Base-by-base conservation (phyloP, 1,140 invertebrate species). In the Megalopta genalis region DNA sequence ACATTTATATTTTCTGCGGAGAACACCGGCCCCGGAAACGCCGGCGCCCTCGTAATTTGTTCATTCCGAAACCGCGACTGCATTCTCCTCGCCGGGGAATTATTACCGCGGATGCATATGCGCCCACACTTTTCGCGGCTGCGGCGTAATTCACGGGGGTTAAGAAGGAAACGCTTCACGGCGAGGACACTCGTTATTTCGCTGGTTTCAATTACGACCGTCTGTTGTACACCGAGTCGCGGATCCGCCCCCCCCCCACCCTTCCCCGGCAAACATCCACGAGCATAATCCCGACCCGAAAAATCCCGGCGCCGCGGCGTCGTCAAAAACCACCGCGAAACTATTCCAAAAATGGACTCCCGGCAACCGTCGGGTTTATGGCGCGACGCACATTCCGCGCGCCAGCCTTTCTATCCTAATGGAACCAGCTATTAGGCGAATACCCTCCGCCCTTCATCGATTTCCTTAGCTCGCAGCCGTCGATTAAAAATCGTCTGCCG, bases 1-100 rank as follows among this genome's bases (percentile, higher is more conserved):
- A 27, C 59, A 49, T 83, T 83, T 78, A 72, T 83, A 63, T 59
- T 84, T 72, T 70, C 42, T 49, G 54, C 7, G 39, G 63, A 57
- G 76, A 83, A 69, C 62, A 62, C 23, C 23, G n/a, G 63, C 62
- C 60, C 23, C 21, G 25, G 63, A 32, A 70, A 67, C 4, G 52
- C 52, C 60, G 27, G n/a, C 10, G 14, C 5, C 25, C 16, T 14
- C 32, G 60, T 79, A 79, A 60, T 82, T 54, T 70, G 65, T 64
- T 54, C 65, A 74, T 69, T 69, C 68, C 8, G 42, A 49, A 27
- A 37, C 18, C 8, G 10, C 21, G 21, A 16, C 54, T 16, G 14
- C 65, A 42, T 76, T 76, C 32, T 46, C 65, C 54, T 37, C 65
- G 54, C 3, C 4, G 21, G 5, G 12, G 23, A 49, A 57, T 69